Evolutionary conservation across 2,113 vertebrate species (phyloP), one percentile per base, ranked within the genome.

Genomic region (Sinosuthora webbiana): DNA sequence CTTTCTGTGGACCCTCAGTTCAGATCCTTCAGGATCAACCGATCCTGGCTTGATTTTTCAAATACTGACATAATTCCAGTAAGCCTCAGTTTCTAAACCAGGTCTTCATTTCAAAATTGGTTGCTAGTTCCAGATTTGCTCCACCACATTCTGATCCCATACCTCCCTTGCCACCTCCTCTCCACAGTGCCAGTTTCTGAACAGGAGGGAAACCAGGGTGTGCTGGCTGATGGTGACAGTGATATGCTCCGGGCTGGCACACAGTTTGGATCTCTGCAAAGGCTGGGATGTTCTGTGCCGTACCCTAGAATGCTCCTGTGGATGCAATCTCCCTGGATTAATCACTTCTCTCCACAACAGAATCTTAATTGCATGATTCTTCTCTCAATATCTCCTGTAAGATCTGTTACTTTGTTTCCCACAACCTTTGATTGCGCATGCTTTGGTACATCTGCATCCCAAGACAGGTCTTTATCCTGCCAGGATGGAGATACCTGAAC

Each of bases 21-120:
- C n/a, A 59, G n/a, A 24, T 35, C 14, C n/a, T 35, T 15, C n/a
- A 59, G 56, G 56, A 35, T 35, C 22, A 24, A 59, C 24, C 6
- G 3, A 35, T 59, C 22, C 12, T 53, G 45, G 14, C 57, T 87
- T 0, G 0, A 16, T 15, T 0, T 1, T 44, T 55, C 7, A 22
- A 68, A 60, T 33, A 23, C 3, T 0, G 0, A 79, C 10, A 18
- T 9, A 41, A 49, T 9, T 73, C 19, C 42, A 79, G 39, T 13
- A 64, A 87, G 53, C 9, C 20, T 30, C 17, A 10, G 45, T 49
- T 82, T 91, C 49, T 79, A 55, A 69, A 22, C 12, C 7, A 3
- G 37, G 12, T n/a, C 62, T 64, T 15, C 37, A 17, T 45, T 59
- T 83, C 55, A 37, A 83, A 27, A 89, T 13, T 53, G 7, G 24